Base-by-base conservation (phyloP, 1,140 invertebrate species). In the Achatina immaculata region DNA sequence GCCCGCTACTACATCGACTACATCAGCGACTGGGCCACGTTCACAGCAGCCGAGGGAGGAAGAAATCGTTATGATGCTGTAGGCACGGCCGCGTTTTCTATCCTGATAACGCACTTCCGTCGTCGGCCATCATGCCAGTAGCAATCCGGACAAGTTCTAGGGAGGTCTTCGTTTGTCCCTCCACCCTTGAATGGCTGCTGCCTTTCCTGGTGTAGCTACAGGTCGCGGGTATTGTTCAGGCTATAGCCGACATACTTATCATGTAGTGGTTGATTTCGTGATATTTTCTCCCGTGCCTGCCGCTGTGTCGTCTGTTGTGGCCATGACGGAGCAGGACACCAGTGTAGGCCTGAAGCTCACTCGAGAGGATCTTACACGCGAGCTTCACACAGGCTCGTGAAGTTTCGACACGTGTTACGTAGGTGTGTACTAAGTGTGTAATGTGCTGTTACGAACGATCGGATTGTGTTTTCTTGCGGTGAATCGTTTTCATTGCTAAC, bases 61-160 rank as follows among this genome's bases (percentile, higher is more conserved):
- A 62, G 55, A 76, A 76, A 76, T 76, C 74, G 74, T 76, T 76
- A 76, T 36, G 24, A n/a, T 40, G 51, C 3, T 43, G 14, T 31
- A 19, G 34, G 62, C 38, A 51, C 74, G n/a, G 74, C 36, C 51
- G 6, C 74, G 24, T 65, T 42, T 31, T 76, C 74, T 62, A 62
- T 9, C 74, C 34, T 2, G 34, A 40, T 55, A 55, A 76, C 74
- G 58, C 43, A 78, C 76, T 78, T 78, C 76, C 76, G 76, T 16
- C 36, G 75, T 65, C 75, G 40, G 76, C 76, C 76, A 78, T 68
- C 16, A 78, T 78, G 76, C 76, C 34, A 66, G 11, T 45, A 34
- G 76, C 42, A 11, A 68, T 38, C n/a, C n/a, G 31, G 31, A 4
- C 6, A 24, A 58, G 55, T 34, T 76, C 55, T 36, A 36, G 14